Base-by-base conservation (phyloP, 1,140 invertebrate species). In the Phenacoccus solenopsis region DNA sequence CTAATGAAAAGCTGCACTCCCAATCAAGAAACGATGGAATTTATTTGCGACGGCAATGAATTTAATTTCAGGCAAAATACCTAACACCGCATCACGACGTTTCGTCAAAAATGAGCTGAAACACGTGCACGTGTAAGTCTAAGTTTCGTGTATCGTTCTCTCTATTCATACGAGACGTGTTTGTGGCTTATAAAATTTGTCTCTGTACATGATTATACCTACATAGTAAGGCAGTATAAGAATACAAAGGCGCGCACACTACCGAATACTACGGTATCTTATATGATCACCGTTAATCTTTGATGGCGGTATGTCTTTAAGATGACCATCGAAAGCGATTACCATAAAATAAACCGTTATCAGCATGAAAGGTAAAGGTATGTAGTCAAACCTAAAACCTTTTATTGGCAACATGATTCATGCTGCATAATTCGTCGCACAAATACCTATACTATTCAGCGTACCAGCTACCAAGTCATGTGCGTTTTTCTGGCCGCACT, bases 311-410 rank as follows among this genome's bases (percentile, higher is more conserved):
- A 64, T 16, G 25, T 64, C 22, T 64, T 64, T 64, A 27, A 64
- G 59, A 64, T 64, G 59, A 64, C 59, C 59, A 64, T 64, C 59
- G 59, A 64, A 27, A 64, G 59, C 21, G 25, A 64, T 64, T 64
- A 64, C 25, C 59, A 64, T 64, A 64, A 64, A 24, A 64, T 64
- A 22, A 64, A 64, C 59, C 59, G 59, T 64, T 64, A 64, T 64
- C 59, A 25, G 25, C 25, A 27, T 64, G 16, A 5, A 59, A 59
- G 59, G 25, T 10, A 64, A 20, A 3, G 10, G 25, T 24, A 64
- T 7, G 22, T 16, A 64, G 59, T 64, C 59, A 27, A 64, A 27
- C 59, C 59, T 25, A 49, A 49, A 49, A 49, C 38, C 38, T 16
- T 49, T n/a, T 49, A 49, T 49, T 49, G 20, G 38, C 16, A 16